Percentiles rank a stretch among this genome's conserved stretches.
These are phyloP conservation scores for honey bee (Apis mellifera) DNA, from an alignment of 1,140 invertebrate species.

Conservation along the genomic window DNA sequence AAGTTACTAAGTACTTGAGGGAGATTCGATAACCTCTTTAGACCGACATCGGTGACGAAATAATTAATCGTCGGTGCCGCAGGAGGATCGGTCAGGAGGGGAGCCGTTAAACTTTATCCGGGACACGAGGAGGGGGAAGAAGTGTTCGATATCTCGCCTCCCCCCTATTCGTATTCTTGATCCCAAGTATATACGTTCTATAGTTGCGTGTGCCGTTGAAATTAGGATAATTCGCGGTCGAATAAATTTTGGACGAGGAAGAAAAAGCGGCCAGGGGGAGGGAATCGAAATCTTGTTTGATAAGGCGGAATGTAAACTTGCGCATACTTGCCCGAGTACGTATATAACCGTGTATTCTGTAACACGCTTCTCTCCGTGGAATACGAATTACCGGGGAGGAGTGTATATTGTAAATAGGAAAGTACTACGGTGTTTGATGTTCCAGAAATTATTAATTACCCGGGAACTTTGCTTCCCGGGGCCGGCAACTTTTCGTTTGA, in stretches of 20 bases:
- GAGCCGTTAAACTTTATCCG: neutral
- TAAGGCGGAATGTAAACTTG: neutral
- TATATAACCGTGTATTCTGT: neutral
- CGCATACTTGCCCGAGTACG: neutral
- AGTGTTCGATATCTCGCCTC: no score
- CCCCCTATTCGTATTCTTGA: no score
- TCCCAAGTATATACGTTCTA: neutral
- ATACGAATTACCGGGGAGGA: neutral
- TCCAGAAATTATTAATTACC: conserved; percentile 20
- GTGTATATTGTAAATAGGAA: conserved; percentile 7
- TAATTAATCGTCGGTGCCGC: conserved; percentile 53
- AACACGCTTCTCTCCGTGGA: neutral
- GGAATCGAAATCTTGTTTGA: no score
- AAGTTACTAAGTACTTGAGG: conserved; percentile 38
- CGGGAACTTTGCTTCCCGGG: neutral
- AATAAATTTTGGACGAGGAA: no score
- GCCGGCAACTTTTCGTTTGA: conserved; percentile 10
- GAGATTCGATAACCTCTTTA: conserved; percentile 51
- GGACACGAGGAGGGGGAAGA: no score
- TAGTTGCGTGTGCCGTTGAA: no score
- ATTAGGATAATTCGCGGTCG: neutral
- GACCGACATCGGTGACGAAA: conserved; percentile 54
- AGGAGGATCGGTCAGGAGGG: neutral
- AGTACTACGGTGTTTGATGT: neutral
- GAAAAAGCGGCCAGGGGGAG: no score